Evolutionary conservation across 2,888 invertebrate genomes (phyloP).

Genomic region (Melitaea athalia): DNA sequence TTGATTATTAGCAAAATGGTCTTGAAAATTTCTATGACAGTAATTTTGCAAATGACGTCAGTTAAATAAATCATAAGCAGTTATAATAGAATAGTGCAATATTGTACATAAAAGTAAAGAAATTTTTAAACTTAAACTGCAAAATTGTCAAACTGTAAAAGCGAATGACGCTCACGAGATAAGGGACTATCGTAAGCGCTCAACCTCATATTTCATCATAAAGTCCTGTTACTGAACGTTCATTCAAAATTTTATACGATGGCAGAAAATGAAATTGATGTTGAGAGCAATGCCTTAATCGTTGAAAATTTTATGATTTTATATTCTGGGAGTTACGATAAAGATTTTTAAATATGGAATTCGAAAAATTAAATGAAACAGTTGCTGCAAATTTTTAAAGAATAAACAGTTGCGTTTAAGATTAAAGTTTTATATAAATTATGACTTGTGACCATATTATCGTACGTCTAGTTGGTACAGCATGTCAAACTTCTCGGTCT

Average conservation of each 20-base stretch:
- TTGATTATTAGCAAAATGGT: neutral
- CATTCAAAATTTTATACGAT: constrained; percentile 36
- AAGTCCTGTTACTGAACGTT: constrained; percentile 32
- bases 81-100: neutral
- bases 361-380: too few relatives aligned
- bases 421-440: too few relatives aligned
- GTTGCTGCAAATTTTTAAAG: too few relatives aligned
- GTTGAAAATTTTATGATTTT: neutral
- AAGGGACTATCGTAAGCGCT: constrained; percentile 26
- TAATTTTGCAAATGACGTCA: neutral
- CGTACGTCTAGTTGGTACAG: constrained; percentile 45
- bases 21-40: neutral
- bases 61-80: neutral
- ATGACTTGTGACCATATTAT: constrained; percentile 41
- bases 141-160: constrained; percentile 15
- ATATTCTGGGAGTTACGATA: too few relatives aligned
- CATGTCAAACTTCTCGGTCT: constrained; percentile 78
- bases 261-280: constrained; percentile 26
- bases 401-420: too few relatives aligned
- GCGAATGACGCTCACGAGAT: constrained; percentile 26
- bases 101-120: neutral
- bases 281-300: constrained; percentile 6
- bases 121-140: neutral
- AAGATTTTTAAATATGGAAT: too few relatives aligned
- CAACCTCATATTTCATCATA: constrained; percentile 38